phyloP scores from a whole-genome alignment of 2,888 invertebrate genomes.

The Apamea sordens region DNA sequence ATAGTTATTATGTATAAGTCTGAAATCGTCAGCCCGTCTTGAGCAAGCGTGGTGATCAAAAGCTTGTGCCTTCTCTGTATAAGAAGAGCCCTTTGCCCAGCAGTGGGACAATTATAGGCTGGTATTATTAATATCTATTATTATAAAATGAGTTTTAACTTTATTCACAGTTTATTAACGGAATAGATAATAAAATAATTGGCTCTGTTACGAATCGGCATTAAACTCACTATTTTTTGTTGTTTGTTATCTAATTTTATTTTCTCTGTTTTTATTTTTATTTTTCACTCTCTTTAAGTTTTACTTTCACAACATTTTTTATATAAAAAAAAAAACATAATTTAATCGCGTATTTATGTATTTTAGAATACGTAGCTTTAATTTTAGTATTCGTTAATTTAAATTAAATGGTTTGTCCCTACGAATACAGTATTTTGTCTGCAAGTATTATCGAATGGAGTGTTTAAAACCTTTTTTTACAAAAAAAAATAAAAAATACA shows the following conservation, averaged over 20 bases:
- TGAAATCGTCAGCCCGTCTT: too few species aligned
- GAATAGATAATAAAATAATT: constrained; percentile 46
- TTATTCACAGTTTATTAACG: constrained; percentile 25
- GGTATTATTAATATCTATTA: not conserved
- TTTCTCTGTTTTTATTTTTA: constrained; percentile 81
- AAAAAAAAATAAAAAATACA: constrained; percentile 52
- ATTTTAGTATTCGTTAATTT: constrained; percentile 82
- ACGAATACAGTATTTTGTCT: constrained; percentile 78
- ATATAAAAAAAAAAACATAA: constrained; percentile 69
- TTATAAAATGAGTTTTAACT: not conserved
- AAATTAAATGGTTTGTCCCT: constrained; percentile 74
- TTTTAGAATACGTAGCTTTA: constrained; percentile 87
- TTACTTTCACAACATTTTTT: constrained; percentile 76
- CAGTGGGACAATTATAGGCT: not conserved
- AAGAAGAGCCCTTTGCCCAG: not conserved
- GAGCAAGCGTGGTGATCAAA: not conserved
- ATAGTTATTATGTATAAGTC: not conserved
- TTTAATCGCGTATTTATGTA: constrained; percentile 87
- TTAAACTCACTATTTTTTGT: constrained; percentile 85
- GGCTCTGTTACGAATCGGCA: constrained; percentile 72
- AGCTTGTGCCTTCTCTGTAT: not conserved
- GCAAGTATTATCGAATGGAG: constrained; percentile 79
- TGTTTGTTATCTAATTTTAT: constrained; percentile 89
- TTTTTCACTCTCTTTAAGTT: constrained; percentile 73
- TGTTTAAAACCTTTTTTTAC: constrained; percentile 74